These are phyloP conservation scores for Phylloscopus whistleri DNA, from an alignment of 2,113 vertebrate genomes.

Conservation along the genomic window DNA sequence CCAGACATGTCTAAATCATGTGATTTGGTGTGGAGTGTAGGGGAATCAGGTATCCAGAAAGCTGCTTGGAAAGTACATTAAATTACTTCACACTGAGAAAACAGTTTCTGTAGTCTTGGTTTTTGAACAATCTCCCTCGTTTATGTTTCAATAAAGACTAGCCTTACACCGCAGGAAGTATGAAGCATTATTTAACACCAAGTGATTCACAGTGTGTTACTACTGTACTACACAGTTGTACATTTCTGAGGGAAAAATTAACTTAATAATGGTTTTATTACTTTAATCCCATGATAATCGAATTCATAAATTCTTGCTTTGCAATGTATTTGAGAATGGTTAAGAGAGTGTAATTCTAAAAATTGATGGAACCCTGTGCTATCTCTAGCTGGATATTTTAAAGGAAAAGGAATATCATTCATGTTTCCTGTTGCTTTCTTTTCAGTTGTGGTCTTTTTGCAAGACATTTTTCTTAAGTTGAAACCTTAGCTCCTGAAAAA, in stretches of 20 bases:
- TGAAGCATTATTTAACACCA: slow-evolving; percentile 2
- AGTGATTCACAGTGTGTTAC: background rate
- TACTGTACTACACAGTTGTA: background rate
- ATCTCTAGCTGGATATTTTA: background rate
- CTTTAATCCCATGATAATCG: background rate
- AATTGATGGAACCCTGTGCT: background rate
- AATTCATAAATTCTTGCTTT: slow-evolving; percentile 6
- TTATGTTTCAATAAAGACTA: background rate
- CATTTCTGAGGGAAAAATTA: background rate
- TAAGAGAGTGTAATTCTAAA: background rate
- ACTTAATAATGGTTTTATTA: slow-evolving; percentile 9
- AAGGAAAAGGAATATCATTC: background rate
- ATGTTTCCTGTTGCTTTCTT: background rate
- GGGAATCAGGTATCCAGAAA: background rate
- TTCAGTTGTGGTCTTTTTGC: background rate
- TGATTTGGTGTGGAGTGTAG: background rate
- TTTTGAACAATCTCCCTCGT: background rate
- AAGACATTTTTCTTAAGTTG: background rate
- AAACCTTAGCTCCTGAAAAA: background rate
- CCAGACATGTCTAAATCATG: background rate
- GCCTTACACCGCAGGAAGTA: background rate
- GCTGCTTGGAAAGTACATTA: background rate
- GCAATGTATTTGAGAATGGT: background rate
- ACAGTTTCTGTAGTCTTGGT: background rate
- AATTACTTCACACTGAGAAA: background rate